Evolutionary conservation across 1,140 invertebrate genomes (phyloP).

Genomic region (Hydropsyche tenuis): DNA sequence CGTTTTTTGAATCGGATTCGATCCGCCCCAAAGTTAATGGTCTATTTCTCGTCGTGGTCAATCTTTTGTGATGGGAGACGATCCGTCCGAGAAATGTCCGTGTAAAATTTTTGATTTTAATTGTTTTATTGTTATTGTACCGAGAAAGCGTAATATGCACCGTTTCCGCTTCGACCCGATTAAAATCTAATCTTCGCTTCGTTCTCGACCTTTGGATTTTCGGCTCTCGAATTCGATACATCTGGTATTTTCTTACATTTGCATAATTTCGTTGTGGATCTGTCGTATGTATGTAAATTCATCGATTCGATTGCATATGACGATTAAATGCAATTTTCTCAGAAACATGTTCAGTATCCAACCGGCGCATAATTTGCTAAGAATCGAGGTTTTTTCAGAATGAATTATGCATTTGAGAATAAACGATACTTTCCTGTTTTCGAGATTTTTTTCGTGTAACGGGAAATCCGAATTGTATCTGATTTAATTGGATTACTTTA

Average conservation of each 20-base stretch:
- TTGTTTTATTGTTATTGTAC: constrained; percentile 19
- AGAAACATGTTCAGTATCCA: not conserved
- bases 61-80: not conserved
- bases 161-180: constrained; percentile 19
- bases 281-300: not conserved
- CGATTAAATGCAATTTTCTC: constrained; percentile 1
- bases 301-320: not conserved
- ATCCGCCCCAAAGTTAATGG: not conserved
- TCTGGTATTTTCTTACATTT: not conserved
- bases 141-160: not conserved
- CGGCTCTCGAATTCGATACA: not conserved
- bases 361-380: not conserved
- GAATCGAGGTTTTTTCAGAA: not conserved
- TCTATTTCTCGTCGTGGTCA: not conserved
- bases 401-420: not conserved
- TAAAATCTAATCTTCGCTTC: no score
- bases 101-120: constrained; percentile 27
- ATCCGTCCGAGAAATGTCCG: not conserved
- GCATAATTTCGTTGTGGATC: not conserved
- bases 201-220: not conserved
- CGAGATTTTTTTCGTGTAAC: no score
- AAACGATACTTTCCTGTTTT: no score
- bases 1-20: not conserved
- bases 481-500: no score
- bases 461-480: no score